These are phyloP conservation scores for Scylla paramamosain DNA, from an alignment of 1,140 invertebrate species.

Conservation along the genomic window DNA sequence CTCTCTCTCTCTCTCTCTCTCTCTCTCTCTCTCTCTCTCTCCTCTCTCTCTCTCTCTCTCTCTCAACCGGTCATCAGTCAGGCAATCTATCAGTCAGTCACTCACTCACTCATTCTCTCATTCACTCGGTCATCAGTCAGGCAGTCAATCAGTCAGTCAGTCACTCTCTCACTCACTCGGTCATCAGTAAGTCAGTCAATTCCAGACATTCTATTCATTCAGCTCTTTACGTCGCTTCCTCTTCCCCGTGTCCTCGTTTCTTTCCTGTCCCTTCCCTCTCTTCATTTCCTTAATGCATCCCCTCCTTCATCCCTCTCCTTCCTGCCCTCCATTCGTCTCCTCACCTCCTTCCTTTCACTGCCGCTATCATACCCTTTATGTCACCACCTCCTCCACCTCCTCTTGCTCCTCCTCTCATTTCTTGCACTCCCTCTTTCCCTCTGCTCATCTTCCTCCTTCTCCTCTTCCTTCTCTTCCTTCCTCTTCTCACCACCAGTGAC, in stretches of 20 bases:
- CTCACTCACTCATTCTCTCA: background rate
- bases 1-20: too few species aligned
- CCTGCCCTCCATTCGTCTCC: background rate
- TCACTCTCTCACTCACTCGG: too few species aligned
- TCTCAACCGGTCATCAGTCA: too few species aligned
- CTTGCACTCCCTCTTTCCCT: background rate
- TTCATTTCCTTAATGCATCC: background rate
- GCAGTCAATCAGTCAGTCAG: background rate
- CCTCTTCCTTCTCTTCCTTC: background rate
- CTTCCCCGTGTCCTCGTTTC: background rate
- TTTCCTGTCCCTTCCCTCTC: background rate
- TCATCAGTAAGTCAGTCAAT: too few species aligned
- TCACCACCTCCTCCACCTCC: background rate
- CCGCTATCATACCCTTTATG: background rate
- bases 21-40: too few species aligned
- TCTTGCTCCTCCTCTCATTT: background rate
- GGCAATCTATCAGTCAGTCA: background rate
- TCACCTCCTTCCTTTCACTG: background rate
- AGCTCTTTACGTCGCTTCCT: background rate
- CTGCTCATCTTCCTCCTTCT: background rate
- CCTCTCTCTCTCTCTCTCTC: too few species aligned
- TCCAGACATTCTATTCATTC: background rate
- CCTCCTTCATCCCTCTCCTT: background rate
- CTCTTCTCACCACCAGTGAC: background rate
- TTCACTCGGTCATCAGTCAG: too few species aligned